These are phyloP conservation scores for Gymnogyps californianus DNA, from an alignment of 2,113 vertebrate genomes.

Conservation along the genomic window DNA sequence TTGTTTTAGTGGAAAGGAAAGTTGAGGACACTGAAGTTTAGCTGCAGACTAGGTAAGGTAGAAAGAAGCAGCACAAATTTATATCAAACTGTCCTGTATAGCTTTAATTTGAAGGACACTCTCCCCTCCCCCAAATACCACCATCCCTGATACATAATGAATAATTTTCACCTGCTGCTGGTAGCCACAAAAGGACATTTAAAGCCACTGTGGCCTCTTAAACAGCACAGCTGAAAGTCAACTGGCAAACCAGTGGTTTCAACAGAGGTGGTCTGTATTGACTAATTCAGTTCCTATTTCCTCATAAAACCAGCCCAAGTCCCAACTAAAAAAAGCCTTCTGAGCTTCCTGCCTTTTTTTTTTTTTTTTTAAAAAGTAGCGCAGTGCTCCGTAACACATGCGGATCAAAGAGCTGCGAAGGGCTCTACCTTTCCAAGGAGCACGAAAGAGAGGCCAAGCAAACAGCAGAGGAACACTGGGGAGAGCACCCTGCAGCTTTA, in stretches of 20 bases:
- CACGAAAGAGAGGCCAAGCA: constrained; percentile 67
- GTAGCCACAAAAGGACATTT: background rate
- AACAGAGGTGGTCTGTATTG: constrained; percentile 16
- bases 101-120: background rate
- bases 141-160: background rate
- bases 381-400: constrained; percentile 49
- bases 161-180: constrained; percentile 2
- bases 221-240: background rate
- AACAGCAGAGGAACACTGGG: constrained; percentile 33
- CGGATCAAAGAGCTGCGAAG: constrained; percentile 70
- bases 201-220: constrained; percentile 3
- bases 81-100: background rate
- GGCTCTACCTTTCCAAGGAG: constrained; percentile 69
- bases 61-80: background rate
- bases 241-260: background rate
- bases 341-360: constrained; percentile 36
- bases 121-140: background rate
- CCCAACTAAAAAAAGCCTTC: constrained; percentile 5
- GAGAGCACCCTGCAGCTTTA: constrained; percentile 76
- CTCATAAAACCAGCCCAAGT: constrained; percentile 9
- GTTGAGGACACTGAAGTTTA: background rate
- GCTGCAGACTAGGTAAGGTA: background rate
- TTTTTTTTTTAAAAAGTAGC: background rate
- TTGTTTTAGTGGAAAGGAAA: background rate
- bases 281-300: constrained; percentile 30